Evolutionary conservation across 2,797 vertebrate genomes (phyloP), one percentile per base, ranked within the genome.

Genomic region (Octomys mimax): DNA sequence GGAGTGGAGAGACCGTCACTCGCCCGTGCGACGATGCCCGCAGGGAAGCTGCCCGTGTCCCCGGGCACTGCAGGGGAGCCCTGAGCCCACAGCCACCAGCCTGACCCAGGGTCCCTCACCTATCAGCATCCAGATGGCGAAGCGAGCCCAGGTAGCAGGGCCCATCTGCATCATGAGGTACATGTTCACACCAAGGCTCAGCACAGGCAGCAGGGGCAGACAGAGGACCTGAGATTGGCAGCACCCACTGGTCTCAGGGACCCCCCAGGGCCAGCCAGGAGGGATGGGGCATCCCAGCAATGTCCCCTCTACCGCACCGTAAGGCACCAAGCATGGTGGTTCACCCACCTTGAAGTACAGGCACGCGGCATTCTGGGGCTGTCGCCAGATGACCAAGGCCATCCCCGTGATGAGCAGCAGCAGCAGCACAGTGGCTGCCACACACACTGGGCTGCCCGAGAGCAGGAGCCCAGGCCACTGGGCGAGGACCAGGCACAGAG

Each of bases 101-200:
- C 39, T 39, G 49, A 11, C 52, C 11, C 2, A 54, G 19, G 39
- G 49, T 97, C 98, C 98, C 98, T 97, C 98, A 99, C 99, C 99
- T 2, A 99, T 62, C 0, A 75, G 4, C 99, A 99, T 99, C 99
- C 99, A 99, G 89, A 99, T 91, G 0, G 99, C 94, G 97, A 99
- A 99, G 0, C 98, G 98, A 0, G 39, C 92, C 99, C 99, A 99
- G 49, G 99, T 99, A 7, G 93, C 95, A 0, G 81, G 0, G n/a
- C 98, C 98, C 98, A 99, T 98, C 98, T 99, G 99, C 98, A 99
- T 99, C 99, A 99, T 99, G 97, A 99, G 99, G 98, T 99, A 99
- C 97, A 99, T 95, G 92, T 99, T 99, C 92, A 99, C 95, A 0
- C 99, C 99, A 87, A 99, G 99, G 96, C 99, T 99, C 95, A 99